Evolutionary conservation across 2,888 invertebrate genomes (phyloP), one percentile per base, ranked within the genome.

Genomic region (Metellina segmentata): DNA sequence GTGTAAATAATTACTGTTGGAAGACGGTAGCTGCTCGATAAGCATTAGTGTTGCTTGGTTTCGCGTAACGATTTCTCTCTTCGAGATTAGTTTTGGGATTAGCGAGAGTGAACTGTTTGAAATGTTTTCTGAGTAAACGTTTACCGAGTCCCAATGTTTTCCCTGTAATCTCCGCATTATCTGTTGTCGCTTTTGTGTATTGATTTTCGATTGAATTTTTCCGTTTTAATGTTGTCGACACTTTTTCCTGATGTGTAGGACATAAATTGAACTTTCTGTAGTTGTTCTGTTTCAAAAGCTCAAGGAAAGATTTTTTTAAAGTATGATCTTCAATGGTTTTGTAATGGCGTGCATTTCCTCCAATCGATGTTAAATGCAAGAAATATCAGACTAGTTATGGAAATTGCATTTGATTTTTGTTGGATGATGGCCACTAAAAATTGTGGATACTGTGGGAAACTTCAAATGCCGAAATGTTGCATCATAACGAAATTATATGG

Each of bases 1-100:
- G 79, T 53, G 53, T 79, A 79, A 79, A 79, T 79, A 79, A 79
- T 79, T 79, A 79, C 52, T 20, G 20, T n/a, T 51, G 13, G 49
- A 51, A 77, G 49, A 51, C 16, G n/a, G 51, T n/a, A 20, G 79
- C 9, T 13, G 9, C 52, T 53, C 9, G 79, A 19, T 20, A 19
- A 48, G 19, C 20, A 7, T 9, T 11, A 9, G 0, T 9, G 34
- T 6, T 79, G 53, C 19, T 53, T 6, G n/a, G 19, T n/a, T 49
- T 77, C 51, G n/a, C 5, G 77, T 49, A 77, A 77, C 2, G 9
- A 61, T 61, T 61, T 16, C 61, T 61, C 61, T 61, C 16, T 6
- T 61, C 61, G 13, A 61, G 61, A 61, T 61, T 61, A 61, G 61
- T 61, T 61, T 16, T 16, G 61, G 61, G 61, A 61, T 61, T 61